Percentiles rank a stretch among this genome's conserved stretches.
These are phyloP conservation scores for Paedocypris sp. DNA, from an alignment of 2,113 vertebrate genomes.

Conservation along the genomic window DNA sequence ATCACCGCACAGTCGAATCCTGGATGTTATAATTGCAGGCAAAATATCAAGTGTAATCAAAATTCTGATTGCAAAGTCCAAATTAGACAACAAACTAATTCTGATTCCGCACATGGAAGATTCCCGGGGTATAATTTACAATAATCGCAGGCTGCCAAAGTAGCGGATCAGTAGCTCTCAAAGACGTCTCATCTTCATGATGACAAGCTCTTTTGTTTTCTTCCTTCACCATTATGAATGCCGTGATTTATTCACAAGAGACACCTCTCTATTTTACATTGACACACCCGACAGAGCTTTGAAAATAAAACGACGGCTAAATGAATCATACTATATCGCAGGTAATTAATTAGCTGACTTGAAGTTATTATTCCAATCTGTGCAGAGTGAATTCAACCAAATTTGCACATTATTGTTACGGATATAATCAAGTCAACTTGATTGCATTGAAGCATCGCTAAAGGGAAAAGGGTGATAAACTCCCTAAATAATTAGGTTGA, in stretches of 20 bases:
- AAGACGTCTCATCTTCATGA: slow-evolving; percentile 22
- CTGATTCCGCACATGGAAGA: slow-evolving; percentile 31
- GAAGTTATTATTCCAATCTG: slow-evolving; percentile 35
- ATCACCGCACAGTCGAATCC: slow-evolving; percentile 15
- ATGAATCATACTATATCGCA: slow-evolving; percentile 22
- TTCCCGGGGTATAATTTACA: slow-evolving; percentile 36
- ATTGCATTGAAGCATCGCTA: slow-evolving; percentile 16
- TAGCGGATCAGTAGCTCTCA: slow-evolving; percentile 22
- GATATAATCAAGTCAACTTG: slow-evolving; percentile 31
- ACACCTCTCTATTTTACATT: slow-evolving; percentile 11
- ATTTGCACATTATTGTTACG: slow-evolving; percentile 32
- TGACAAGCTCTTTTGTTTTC: slow-evolving; percentile 21
- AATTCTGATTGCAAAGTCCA: slow-evolving; percentile 34
- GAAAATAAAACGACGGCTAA: slow-evolving; percentile 12
- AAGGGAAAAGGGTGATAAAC: slow-evolving; percentile 7
- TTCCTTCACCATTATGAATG: slow-evolving; percentile 19
- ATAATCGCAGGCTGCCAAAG: slow-evolving; percentile 32
- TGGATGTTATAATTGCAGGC: slow-evolving; percentile 29
- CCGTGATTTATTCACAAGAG: slow-evolving; percentile 4
- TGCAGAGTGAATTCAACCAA: slow-evolving; percentile 20
- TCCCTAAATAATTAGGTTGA: slow-evolving; percentile 31
- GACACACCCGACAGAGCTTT: slow-evolving; percentile 10
- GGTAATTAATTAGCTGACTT: slow-evolving; percentile 32
- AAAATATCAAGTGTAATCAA: slow-evolving; percentile 37
- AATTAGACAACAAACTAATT: slow-evolving; percentile 36